Evolutionary conservation across 2,113 vertebrate species (phyloP), one percentile per base, ranked within the genome.

Genomic region (Gopherus flavomarginatus): DNA sequence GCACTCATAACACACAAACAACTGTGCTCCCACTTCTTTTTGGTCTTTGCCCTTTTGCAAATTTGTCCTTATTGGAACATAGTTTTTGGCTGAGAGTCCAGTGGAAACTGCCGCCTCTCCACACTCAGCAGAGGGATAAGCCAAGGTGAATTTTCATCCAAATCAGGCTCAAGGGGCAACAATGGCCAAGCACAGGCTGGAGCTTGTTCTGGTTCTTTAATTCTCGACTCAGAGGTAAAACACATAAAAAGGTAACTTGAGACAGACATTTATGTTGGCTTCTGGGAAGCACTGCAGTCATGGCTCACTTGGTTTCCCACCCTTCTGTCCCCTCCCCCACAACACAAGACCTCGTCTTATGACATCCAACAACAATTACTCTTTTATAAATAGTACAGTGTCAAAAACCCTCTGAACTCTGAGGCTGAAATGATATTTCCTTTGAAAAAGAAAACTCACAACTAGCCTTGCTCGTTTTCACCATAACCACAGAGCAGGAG

Each of bases 361-460:
- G 92, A 96, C 95, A 96, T 95, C 89, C 88, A 97, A 93, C 92
- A 94, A 95, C 92, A 97, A 92, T 95, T 95, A 88, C 83, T 89
- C 49, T 91, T 94, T 95, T 81, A 94, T 93, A 94, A 97, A 96
- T 95, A 97, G 83, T 72, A 50, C 78, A 88, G 81, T 92, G 93
- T 94, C 87, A 93, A 96, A 89, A 94, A 81, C 65, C 81, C 77
- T 54, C 87, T 85, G 85, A 85, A 90, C 83, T 49, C 85, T 86
- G 53, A 91, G 87, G 35, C 81, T 90, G 94, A 85, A 79, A 31
- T 69, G 62, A 69, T 69, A n/a, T 69, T 69, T n/a, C 62, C 59
- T 87, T 52, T 8, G 26, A 92, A 95, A 83, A 94, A 88, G 49
- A 94, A 90, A 54, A 86, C 79, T 95, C 93, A 87, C 77, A 95